phyloP scores from a whole-genome alignment of 2,888 invertebrate species.

The Julus scandinavius region DNA sequence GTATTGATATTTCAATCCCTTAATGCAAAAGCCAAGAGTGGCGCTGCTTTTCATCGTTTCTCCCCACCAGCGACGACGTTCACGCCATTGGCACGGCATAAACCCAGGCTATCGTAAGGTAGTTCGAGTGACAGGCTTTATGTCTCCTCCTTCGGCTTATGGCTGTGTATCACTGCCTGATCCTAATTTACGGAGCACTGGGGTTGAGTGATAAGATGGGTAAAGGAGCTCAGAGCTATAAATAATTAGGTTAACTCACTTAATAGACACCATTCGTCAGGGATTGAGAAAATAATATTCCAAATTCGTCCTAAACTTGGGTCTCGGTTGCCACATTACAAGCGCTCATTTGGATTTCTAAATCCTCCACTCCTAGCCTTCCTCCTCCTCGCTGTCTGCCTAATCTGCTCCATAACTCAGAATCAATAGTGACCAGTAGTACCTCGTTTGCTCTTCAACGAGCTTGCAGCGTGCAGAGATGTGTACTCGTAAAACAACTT shows the following conservation, averaged over 20 bases:
- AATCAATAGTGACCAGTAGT: slow-evolving; percentile 55
- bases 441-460: slow-evolving; percentile 24
- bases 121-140: slow-evolving; percentile 53
- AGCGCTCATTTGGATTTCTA: slow-evolving; percentile 52
- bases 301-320: slow-evolving; percentile 51
- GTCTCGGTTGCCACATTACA: slow-evolving; percentile 12
- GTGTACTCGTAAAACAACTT: slow-evolving; percentile 28
- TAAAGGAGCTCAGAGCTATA: slow-evolving; percentile 59
- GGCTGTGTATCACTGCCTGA: slow-evolving; percentile 57
- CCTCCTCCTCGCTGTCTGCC: slow-evolving; percentile 47
- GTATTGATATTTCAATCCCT: slow-evolving; percentile 1
- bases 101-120: slow-evolving; percentile 29
- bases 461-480: slow-evolving; percentile 10
- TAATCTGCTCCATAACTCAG: slow-evolving; percentile 56
- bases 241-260: slow-evolving; percentile 59
- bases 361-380: slow-evolving; percentile 48
- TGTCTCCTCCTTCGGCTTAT: slow-evolving; percentile 50
- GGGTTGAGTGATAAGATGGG: slow-evolving; percentile 59
- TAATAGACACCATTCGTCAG: slow-evolving; percentile 58
- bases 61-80: neutral
- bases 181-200: slow-evolving; percentile 59
- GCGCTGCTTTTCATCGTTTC: neutral
- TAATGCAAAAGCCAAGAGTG: neutral
- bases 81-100: neutral
- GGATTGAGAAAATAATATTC: slow-evolving; percentile 57